Evolutionary conservation across 2,113 vertebrate genomes (phyloP).

Genomic region (Synodontis membranacea): DNA sequence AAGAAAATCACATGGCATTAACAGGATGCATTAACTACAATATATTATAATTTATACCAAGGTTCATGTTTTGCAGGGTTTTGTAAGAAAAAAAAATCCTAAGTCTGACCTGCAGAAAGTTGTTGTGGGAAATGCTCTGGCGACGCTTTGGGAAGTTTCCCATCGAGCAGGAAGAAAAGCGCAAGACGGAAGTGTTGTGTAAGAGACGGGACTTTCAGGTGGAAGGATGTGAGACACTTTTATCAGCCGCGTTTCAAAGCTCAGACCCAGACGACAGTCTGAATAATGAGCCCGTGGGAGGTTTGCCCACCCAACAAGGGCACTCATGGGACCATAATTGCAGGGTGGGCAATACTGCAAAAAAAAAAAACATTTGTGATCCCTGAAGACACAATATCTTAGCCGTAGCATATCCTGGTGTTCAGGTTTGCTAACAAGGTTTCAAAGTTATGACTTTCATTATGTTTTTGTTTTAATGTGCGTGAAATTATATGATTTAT

Average conservation of each 20-base stretch:
- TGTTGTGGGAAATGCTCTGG: constrained; percentile 8
- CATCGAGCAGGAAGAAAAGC: constrained; percentile 2
- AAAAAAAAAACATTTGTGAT: neutral
- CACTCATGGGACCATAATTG: neutral
- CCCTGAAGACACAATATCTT: neutral
- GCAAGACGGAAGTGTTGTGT: neutral
- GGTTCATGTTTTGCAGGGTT: neutral
- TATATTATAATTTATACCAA: neutral
- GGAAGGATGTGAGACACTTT: constrained; percentile 37
- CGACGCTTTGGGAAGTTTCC: constrained; percentile 27
- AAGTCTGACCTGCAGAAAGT: neutral
- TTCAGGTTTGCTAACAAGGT: neutral
- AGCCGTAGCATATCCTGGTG: neutral
- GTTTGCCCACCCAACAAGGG: neutral
- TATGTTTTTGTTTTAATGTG: neutral
- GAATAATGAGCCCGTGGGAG: neutral
- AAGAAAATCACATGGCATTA: neutral
- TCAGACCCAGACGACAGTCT: neutral
- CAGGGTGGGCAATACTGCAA: neutral
- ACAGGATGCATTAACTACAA: neutral
- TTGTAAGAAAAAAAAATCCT: neutral
- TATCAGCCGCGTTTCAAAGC: constrained; percentile 19
- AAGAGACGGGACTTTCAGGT: constrained; percentile 1
- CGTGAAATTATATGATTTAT: neutral
- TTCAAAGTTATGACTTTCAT: neutral